Evolutionary conservation across 1,140 invertebrate genomes (phyloP).

Genomic region (Pseudomyrmex flavicornis): DNA sequence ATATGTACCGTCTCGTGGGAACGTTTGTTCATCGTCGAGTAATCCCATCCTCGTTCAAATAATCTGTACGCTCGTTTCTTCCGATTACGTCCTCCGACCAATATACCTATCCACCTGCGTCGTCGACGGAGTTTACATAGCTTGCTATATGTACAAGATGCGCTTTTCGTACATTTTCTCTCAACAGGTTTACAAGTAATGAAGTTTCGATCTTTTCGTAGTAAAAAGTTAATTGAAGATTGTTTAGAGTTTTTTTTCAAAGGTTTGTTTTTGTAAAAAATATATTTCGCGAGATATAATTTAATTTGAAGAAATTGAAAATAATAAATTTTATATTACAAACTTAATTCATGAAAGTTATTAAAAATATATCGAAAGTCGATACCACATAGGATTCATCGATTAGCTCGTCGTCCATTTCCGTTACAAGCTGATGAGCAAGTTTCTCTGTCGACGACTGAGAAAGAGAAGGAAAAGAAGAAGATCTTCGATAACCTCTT

Average conservation of each 20-base stretch:
- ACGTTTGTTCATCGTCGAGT: constrained; percentile 45
- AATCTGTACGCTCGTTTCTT: constrained; percentile 49
- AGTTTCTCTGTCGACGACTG: neutral
- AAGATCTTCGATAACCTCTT: constrained; percentile 17
- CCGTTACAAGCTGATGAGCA: neutral
- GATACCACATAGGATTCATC: constrained; percentile 66
- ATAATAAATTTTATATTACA: too few relatives aligned
- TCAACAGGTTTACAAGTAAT: neutral
- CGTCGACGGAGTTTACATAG: constrained; percentile 13
- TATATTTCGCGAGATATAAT: neutral
- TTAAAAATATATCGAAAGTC: constrained; percentile 65
- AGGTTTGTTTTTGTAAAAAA: neutral
- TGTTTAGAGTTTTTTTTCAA: neutral
- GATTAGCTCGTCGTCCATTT: constrained; percentile 42
- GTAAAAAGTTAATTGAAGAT: neutral
- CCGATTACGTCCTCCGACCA: constrained; percentile 24
- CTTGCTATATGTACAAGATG: constrained; percentile 5
- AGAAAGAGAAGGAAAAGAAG: constrained; percentile 52
- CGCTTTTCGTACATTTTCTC: neutral
- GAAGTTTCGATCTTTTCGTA: neutral
- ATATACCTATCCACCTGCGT: constrained; percentile 20
- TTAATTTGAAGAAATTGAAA: neutral
- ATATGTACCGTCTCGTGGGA: constrained; percentile 18
- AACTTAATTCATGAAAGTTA: neutral
- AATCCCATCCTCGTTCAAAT: constrained; percentile 50